phyloP scores from a whole-genome alignment of 2,113 vertebrate species.

The Pachycephala philippinensis region DNA sequence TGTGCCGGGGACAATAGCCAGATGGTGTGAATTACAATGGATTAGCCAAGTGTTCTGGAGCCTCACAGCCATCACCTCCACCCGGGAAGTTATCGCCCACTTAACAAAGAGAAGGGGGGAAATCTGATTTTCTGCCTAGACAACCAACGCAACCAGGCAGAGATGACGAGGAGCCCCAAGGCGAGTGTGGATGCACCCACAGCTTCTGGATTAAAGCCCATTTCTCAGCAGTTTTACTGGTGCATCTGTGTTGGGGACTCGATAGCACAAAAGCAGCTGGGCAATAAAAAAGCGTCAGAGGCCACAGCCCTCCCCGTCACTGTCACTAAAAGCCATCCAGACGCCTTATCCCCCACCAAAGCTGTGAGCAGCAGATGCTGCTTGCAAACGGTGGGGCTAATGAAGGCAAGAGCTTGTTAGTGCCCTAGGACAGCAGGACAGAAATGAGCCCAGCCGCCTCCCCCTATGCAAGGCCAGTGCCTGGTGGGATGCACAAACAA shows the following conservation, averaged over 20 bases:
- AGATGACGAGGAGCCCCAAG: neutral
- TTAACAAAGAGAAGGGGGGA: neutral
- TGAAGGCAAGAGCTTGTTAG: neutral
- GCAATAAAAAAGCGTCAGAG: neutral
- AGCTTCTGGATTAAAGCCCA: neutral
- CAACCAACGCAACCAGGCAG: neutral
- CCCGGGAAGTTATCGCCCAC: neutral
- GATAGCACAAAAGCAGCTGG: neutral
- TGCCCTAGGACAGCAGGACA: neutral
- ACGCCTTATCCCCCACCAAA: neutral
- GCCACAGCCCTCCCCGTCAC: neutral
- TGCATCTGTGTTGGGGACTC: rapidly evolving
- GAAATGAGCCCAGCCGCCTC: neutral
- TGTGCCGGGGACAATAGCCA: neutral
- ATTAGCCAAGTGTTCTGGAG: neutral
- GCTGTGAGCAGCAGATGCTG: neutral
- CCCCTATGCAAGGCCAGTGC: neutral
- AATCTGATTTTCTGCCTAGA: slow-evolving; percentile 43
- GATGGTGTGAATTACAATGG: slow-evolving; percentile 16
- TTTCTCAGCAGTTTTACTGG: neutral
- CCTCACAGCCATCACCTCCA: neutral
- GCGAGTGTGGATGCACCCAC: neutral
- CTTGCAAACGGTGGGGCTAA: neutral
- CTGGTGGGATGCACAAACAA: neutral
- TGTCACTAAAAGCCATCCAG: neutral